Evolutionary conservation across 64 coral and sea anemone genomes (phyloP).

Genomic region (Montipora capricornis): DNA sequence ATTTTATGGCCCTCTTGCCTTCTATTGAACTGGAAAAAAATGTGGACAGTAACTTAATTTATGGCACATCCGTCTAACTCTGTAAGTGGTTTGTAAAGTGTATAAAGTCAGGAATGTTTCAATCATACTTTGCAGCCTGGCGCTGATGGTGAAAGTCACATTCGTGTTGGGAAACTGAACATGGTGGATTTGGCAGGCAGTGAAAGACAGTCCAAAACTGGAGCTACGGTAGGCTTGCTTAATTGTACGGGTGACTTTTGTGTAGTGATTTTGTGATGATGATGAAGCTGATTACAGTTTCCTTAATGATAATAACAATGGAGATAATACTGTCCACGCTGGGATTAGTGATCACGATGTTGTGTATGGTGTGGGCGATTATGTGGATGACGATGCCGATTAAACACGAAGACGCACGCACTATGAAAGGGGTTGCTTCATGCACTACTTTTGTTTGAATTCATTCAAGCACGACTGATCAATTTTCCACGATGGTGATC

Average conservation of each 20-base stretch:
- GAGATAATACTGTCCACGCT: not conserved
- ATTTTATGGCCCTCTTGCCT: no score
- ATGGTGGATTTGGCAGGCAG: slow-evolving; percentile 99
- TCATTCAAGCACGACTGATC: no score
- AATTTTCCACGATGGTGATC: no score
- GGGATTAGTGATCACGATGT: not conserved
- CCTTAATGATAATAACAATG: not conserved
- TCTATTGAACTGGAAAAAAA: no score
- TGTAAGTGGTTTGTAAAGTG: no score
- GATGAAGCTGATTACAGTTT: not conserved
- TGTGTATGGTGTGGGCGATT: not conserved
- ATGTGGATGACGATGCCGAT: not conserved
- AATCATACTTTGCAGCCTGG: slow-evolving; percentile 61
- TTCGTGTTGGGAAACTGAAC: slow-evolving; percentile 96
- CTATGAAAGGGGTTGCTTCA: no score
- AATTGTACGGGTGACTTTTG: no score
- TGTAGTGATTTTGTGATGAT: not conserved
- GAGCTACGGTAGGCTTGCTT: slow-evolving; percentile 77
- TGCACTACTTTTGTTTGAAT: no score
- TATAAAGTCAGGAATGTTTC: not conserved
- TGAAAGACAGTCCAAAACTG: slow-evolving; percentile 97
- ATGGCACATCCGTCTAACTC: no score
- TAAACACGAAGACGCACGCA: no score
- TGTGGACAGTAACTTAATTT: no score
- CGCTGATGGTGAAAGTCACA: slow-evolving; percentile 89